phyloP scores from a whole-genome alignment of 2,113 vertebrate species.

The Cettia cetti region DNA sequence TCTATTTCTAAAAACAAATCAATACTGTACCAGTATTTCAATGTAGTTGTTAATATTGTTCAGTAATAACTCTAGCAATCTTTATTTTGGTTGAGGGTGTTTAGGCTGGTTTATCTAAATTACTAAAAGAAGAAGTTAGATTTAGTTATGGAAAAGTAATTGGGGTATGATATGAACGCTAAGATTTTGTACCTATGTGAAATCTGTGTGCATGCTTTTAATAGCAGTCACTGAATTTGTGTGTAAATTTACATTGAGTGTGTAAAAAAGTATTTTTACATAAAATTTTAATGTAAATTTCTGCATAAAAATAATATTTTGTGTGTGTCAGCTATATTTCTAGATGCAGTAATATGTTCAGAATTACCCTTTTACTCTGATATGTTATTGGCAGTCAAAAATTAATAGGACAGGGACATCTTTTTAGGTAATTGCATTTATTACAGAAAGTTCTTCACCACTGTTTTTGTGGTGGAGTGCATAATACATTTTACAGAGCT shows the following conservation, averaged over 20 bases:
- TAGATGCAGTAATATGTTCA: not conserved
- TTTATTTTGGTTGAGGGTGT: not conserved
- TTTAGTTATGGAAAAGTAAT: not conserved
- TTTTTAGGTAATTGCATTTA: not conserved
- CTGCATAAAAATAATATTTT: not conserved
- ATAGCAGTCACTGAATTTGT: not conserved
- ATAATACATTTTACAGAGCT: not conserved
- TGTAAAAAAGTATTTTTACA: not conserved
- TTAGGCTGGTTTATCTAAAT: not conserved
- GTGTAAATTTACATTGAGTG: not conserved
- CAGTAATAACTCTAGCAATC: not conserved
- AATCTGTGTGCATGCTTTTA: not conserved
- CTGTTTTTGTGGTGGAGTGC: not conserved
- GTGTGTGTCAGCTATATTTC: not conserved
- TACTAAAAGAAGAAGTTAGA: not conserved
- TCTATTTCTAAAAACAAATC: not conserved
- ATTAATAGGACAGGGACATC: not conserved
- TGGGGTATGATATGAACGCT: not conserved
- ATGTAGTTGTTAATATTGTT: not conserved
- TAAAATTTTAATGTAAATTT: no score
- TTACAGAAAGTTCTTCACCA: not conserved
- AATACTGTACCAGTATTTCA: not conserved
- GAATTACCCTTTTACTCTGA: not conserved
- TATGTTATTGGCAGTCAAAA: not conserved
- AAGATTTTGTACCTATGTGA: not conserved